Conservation (phyloP, 2,113 vertebrate genomes). For the Phyllopteryx taeniolatus region DNA sequence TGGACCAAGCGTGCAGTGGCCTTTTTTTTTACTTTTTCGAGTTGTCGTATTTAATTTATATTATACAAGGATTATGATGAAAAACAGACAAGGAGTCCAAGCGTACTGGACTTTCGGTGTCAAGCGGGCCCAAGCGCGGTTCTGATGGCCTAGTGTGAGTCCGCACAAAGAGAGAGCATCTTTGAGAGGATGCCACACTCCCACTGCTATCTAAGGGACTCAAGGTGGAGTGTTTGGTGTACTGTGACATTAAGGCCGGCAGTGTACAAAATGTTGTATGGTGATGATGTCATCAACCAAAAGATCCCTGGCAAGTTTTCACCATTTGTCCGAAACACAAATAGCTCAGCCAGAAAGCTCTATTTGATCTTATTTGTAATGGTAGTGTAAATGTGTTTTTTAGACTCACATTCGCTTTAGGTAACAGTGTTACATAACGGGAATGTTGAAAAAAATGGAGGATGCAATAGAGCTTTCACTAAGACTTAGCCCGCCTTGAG, state of each 20-base stretch:
- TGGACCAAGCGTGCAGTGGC: too few relatives aligned
- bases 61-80: not conserved
- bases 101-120: not conserved
- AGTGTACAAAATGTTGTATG: constrained; percentile 23
- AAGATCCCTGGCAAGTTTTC: not conserved
- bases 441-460: not conserved
- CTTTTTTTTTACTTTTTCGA: too few relatives aligned
- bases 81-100: not conserved
- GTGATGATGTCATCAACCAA: constrained; percentile 15
- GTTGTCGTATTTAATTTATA: not conserved
- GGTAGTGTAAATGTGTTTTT: constrained; percentile 50
- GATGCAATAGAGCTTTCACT: not conserved
- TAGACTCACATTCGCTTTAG: not conserved
- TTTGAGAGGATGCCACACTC: constrained; percentile 31
- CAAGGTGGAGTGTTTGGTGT: constrained; percentile 17
- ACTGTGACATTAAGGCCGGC: constrained; percentile 27
- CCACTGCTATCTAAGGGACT: constrained; percentile 28
- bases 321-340: constrained; percentile 7
- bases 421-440: not conserved
- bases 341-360: not conserved
- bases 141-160: not conserved
- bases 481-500: not conserved
- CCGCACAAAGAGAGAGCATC: constrained; percentile 1
- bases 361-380: constrained; percentile 7
- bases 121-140: not conserved